Conservation (phyloP, 2,797 vertebrate genomes). For the Siniperca scherzeri region DNA sequence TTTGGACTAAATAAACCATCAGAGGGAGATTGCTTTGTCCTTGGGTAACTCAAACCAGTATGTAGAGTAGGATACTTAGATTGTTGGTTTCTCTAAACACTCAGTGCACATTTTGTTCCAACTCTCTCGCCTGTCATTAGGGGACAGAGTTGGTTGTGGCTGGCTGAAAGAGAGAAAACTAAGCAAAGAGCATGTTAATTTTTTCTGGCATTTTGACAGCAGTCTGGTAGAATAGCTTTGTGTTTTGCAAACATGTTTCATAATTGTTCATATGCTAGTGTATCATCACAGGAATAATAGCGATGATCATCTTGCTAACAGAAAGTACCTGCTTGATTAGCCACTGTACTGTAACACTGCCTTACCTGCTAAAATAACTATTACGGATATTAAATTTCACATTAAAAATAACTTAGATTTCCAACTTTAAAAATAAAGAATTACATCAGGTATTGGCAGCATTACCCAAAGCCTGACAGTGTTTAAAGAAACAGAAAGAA, state of each 20-base stretch:
- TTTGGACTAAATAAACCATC: slow-evolving; percentile 42
- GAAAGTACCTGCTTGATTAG: neutral
- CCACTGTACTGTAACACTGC: neutral
- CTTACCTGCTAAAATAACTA: neutral
- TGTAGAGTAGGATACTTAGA: neutral
- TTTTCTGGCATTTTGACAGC: slow-evolving; percentile 25
- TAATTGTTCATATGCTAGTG: slow-evolving; percentile 12
- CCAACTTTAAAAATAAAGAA: neutral
- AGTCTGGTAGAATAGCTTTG: slow-evolving; percentile 24
- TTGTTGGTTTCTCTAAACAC: neutral
- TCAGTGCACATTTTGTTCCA: slow-evolving; percentile 18
- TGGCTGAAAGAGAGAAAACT: slow-evolving; percentile 26
- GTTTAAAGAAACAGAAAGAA: neutral
- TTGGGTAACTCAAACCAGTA: neutral
- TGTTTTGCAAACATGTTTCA: slow-evolving; percentile 41
- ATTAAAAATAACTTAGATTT: neutral
- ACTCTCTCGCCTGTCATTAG: neutral
- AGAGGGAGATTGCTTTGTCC: slow-evolving; percentile 4
- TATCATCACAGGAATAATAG: slow-evolving; percentile 18
- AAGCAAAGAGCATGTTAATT: slow-evolving; percentile 31
- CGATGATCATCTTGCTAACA: neutral
- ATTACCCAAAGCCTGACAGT: neutral
- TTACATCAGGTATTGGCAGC: neutral
- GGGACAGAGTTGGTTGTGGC: slow-evolving; percentile 36
- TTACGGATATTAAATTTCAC: neutral